Evolutionary conservation across 2,113 vertebrate species (phyloP), one percentile per base, ranked within the genome.

Genomic region (Siniperca knerii): DNA sequence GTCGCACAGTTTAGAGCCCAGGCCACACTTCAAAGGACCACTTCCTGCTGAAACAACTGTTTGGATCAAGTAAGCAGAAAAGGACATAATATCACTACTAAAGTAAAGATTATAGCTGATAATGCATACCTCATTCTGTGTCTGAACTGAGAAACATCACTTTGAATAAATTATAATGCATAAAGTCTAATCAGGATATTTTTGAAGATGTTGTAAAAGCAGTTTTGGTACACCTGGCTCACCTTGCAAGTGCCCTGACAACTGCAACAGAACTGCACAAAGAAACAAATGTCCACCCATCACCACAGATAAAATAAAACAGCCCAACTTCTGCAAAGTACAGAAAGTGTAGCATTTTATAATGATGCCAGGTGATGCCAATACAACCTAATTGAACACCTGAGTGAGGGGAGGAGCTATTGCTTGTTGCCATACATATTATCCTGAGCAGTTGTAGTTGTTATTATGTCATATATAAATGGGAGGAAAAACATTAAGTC

Each of bases 1-100:
- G 2, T 1, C 92, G 87, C 97, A 98, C 12, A 20, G 86, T 62
- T 72, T 37, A 5, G 92, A 95, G 0, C 85, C 88, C 48, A 84
- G 46, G 46, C 10, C n/a, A 71, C 95, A 95, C 76, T 80, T 94
- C 18, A 81, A 4, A 44, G 77, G 86, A 81, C n/a, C 61, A 16
- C 48, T 75, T 72, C 40, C 83, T 77, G 77, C 75, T 79, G 67
- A 81, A 88, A 85, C 54, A 73, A 72, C 60, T 70, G 57, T 21
- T 75, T 20, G 0, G 23, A 77, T 54, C 9, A 78, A 46, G 48
- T 57, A 4, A 64, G 21, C 18, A 50, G 5, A 48, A 37, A 50
- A 33, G 1, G 8, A 37, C 8, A 55, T 40, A 13, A 37, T 25
- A 23, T 15, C 50, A 25, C 11, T 55, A 2, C 6, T 46, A 4